Percentiles rank a stretch among this genome's conserved stretches.
Evolutionary conservation across 1,140 invertebrate genomes (phyloP).

Genomic region (Solenopsis invicta): DNA sequence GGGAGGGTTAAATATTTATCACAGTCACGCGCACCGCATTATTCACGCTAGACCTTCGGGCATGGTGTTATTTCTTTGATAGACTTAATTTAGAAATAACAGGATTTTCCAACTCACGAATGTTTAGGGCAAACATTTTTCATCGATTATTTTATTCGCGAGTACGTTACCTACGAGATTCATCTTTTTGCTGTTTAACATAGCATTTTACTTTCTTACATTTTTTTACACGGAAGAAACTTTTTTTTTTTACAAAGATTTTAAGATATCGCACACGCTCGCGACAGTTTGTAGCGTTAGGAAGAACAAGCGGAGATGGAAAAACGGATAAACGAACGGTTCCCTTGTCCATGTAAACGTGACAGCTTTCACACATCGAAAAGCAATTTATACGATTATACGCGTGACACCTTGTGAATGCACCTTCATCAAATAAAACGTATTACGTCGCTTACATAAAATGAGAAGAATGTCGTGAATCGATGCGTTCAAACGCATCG

Average conservation of each 20-base stretch:
- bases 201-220: not conserved
- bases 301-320: constrained; percentile 15
- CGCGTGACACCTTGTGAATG: constrained; percentile 77
- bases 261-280: constrained; percentile 46
- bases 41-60: constrained; percentile 65
- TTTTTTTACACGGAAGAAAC: not conserved
- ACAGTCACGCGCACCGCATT: constrained; percentile 71
- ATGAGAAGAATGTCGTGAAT: constrained; percentile 68
- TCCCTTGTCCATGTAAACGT: constrained; percentile 64
- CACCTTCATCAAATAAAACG: constrained; percentile 78
- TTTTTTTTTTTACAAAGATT: constrained; percentile 20
- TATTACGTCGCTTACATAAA: constrained; percentile 58
- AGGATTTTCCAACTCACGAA: constrained; percentile 31
- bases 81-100: constrained; percentile 73
- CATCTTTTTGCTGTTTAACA: not conserved
- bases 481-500: constrained; percentile 68
- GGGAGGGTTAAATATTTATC: constrained; percentile 70
- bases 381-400: constrained; percentile 81
- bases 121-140: constrained; percentile 62
- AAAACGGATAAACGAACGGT: constrained; percentile 47
- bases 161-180: not conserved
- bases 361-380: constrained; percentile 74
- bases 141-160: constrained; percentile 41
- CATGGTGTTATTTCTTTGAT: constrained; percentile 64
- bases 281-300: not conserved